phyloP scores from a whole-genome alignment of 1,140 invertebrate genomes.

The Bicyclus anynana region DNA sequence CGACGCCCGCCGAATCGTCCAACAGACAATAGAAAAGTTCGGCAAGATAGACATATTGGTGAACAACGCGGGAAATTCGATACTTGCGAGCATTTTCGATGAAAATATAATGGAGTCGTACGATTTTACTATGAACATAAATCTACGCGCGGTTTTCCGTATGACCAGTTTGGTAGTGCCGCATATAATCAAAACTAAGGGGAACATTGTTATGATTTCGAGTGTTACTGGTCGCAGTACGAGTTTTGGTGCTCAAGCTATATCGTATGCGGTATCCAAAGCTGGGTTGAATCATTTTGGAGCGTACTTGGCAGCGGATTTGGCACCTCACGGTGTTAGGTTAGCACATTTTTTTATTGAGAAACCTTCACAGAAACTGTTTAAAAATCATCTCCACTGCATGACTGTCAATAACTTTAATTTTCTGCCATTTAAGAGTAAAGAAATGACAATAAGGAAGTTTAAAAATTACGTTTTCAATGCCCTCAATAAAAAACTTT shows the following conservation, averaged over 20 bases:
- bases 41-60: neutral
- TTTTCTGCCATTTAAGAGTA: no score
- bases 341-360: neutral
- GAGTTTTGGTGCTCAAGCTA: neutral
- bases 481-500: no score
- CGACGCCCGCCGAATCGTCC: neutral
- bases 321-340: neutral
- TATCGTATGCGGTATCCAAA: neutral
- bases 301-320: neutral
- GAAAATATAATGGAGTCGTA: neutral
- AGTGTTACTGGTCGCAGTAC: neutral
- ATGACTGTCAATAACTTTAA: no score
- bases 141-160: neutral
- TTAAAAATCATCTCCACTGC: no score
- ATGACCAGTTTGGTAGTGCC: neutral
- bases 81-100: neutral
- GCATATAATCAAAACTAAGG: neutral
- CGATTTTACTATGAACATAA: neutral
- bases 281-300: neutral
- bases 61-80: neutral
- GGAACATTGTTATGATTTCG: neutral
- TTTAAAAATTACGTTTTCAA: no score
- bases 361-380: no score
- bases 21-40: neutral
- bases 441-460: no score